phyloP scores from a whole-genome alignment of 2,113 vertebrate species.

The Cephalophus harveyi region DNA sequence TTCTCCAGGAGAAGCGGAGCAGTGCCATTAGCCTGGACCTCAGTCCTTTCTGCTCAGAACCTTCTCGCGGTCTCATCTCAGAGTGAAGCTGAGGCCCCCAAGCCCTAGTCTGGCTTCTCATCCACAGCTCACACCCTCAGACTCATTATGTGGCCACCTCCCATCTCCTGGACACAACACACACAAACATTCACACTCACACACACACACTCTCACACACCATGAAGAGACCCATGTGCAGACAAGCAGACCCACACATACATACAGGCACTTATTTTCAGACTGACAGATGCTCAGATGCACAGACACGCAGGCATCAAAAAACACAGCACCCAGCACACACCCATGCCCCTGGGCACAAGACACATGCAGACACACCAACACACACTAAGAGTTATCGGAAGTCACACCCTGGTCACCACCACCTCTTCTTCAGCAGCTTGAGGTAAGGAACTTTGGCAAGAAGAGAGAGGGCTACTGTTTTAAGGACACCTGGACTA shows the following conservation, averaged over 20 bases:
- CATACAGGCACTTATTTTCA: background rate
- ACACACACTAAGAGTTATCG: background rate
- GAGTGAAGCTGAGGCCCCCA: background rate
- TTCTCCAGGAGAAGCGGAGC: background rate
- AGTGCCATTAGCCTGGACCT: too few relatives aligned
- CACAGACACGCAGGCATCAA: background rate
- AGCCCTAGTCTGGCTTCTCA: background rate
- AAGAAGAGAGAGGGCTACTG: background rate
- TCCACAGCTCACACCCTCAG: background rate
- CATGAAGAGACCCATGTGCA: background rate
- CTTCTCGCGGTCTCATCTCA: background rate
- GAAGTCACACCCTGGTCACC: background rate
- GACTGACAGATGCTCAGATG: background rate
- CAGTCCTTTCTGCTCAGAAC: background rate
- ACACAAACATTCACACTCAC: background rate
- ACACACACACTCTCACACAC: background rate
- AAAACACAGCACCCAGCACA: background rate
- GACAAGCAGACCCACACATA: background rate
- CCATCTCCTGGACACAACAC: background rate
- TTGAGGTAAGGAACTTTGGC: background rate
- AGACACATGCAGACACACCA: background rate
- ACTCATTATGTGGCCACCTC: background rate
- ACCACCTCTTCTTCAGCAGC: background rate
- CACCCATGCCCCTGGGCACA: background rate
- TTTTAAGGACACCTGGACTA: background rate